These are phyloP conservation scores for Peucedramus taeniatus DNA, from an alignment of 2,113 vertebrate genomes.

Conservation along the genomic window DNA sequence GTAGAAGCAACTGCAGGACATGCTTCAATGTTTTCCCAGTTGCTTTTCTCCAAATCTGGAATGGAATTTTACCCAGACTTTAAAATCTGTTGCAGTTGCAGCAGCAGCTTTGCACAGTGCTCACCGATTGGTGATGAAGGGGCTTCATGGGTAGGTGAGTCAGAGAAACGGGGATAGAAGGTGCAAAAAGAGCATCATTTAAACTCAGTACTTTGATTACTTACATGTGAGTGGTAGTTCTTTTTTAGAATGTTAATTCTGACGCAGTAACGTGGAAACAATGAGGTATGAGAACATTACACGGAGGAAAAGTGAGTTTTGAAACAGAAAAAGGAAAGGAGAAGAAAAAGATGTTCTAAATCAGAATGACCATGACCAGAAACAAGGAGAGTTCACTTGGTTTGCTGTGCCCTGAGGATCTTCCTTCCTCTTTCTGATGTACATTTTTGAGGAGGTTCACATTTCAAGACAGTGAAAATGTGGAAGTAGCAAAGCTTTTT, in stretches of 20 bases:
- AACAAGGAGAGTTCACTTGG: neutral
- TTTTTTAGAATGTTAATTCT: neutral
- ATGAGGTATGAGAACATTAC: neutral
- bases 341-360: accelerated
- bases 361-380: neutral
- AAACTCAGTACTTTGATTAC: neutral
- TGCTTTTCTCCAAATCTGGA: neutral
- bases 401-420: neutral
- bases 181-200: neutral
- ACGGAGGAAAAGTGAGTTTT: neutral
- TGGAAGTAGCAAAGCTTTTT: neutral
- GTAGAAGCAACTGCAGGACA: neutral
- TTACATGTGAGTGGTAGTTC: neutral
- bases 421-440: neutral
- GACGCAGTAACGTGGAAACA: neutral
- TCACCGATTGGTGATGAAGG: neutral
- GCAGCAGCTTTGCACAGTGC: neutral
- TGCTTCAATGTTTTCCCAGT: neutral
- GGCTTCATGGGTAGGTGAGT: neutral
- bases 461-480: neutral
- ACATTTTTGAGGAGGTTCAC: neutral
- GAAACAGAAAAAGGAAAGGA: neutral
- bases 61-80: neutral
- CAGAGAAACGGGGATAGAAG: neutral
- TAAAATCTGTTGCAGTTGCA: neutral